These are phyloP conservation scores for Meghimatium bilineatum DNA, from an alignment of 2,888 invertebrate genomes.

Conservation along the genomic window DNA sequence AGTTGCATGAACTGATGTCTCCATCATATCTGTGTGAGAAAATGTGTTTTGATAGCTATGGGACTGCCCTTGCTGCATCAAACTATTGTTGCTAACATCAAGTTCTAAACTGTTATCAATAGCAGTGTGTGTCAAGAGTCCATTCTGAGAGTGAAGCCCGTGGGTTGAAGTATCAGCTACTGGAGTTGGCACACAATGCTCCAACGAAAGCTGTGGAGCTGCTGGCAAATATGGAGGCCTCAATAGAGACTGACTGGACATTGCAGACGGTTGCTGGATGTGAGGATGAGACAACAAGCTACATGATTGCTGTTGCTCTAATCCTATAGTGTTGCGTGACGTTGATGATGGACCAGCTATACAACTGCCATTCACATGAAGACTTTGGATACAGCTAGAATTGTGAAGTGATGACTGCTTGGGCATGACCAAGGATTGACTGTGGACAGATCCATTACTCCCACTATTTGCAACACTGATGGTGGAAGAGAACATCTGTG, in stretches of 20 bases:
- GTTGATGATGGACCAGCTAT: not conserved
- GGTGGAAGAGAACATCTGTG: constrained; percentile 38
- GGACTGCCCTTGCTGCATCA: not conserved
- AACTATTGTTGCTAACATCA: not conserved
- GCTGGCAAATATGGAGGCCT: constrained; percentile 28
- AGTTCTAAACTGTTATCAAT: constrained; percentile 13
- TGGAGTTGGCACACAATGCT: constrained; percentile 9
- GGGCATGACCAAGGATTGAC: constrained; percentile 22
- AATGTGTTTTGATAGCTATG: constrained; percentile 27
- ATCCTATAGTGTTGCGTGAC: not conserved
- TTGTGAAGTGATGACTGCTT: not conserved
- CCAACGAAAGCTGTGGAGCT: not conserved
- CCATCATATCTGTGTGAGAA: not conserved
- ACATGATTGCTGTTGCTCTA: constrained; percentile 25
- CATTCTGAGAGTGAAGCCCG: constrained; percentile 12
- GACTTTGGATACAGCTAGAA: constrained; percentile 20
- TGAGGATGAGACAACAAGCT: constrained; percentile 13
- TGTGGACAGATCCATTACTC: constrained; percentile 16
- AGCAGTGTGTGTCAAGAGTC: not conserved
- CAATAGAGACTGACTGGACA: constrained; percentile 13
- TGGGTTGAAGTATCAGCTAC: not conserved
- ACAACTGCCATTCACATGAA: constrained; percentile 10
- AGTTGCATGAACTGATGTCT: not conserved
- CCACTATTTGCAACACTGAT: constrained; percentile 18
- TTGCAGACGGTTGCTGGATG: constrained; percentile 3